Evolutionary conservation across 1,140 invertebrate genomes (phyloP), one percentile per base, ranked within the genome.

Genomic region (Holcopasites calliopsidis): DNA sequence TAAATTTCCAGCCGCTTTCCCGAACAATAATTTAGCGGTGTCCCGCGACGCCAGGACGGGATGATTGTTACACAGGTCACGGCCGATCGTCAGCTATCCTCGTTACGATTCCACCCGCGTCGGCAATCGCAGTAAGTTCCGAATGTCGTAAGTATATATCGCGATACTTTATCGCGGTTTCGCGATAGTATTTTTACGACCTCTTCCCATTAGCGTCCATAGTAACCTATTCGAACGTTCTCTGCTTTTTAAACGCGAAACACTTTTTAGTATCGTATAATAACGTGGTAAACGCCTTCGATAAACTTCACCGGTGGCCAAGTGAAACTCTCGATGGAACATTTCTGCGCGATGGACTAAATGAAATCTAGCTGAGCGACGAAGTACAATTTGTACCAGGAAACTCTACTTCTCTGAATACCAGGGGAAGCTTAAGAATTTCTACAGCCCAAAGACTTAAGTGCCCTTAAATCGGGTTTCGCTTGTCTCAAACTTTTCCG

Each of bases 91-190:
- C 38, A 58, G 54, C 64, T 52, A 57, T 73, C 54, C 80, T 82
- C 70, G 78, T 83, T 83, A 78, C 70, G 75, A 83, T 83, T 83
- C 80, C 28, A 64, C 13, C 61, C 50, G 80, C 75, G 70, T 83
- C 75, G 65, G 79, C 79, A 78, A 83, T 82, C 74, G 80, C 80
- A 71, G 79, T 81, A 78, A 82, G 75, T 82, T 60, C 58, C 52
- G 64, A 47, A n/a, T n/a, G 16, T 47, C 54, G 62, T n/a, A n/a
- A 69, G 69, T 77, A 77, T 83, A 82, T 71, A 77, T 83, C 80
- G 80, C 49, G 65, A 69, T 82, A 78, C 64, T 83, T 83, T 83
- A 83, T 75, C 73, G 69, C 60, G 69, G 64, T 81, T 78, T 82
- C 52, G 11, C 58, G 21, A 8, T 40, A 31, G 18, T 62, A 73